These are phyloP conservation scores for Melanotaenia trifasciata DNA, from an alignment of 2,797 vertebrate genomes.

Conservation along the genomic window DNA sequence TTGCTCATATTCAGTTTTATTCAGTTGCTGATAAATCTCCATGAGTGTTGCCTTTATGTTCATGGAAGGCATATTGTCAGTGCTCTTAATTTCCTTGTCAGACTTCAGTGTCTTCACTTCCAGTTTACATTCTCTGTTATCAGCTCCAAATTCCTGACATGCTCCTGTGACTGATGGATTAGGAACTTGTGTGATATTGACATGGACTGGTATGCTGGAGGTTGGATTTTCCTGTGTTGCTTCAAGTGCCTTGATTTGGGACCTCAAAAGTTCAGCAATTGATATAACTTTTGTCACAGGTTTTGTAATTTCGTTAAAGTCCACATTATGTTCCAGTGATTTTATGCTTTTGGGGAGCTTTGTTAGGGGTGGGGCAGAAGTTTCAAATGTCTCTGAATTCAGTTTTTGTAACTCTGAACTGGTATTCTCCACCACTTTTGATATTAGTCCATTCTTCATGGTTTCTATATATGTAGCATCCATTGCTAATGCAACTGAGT, in stretches of 20 bases:
- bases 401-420: conserved; percentile 21
- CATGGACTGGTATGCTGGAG: conserved; percentile 1
- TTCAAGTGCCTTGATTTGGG: conserved; percentile 72
- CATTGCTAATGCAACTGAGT: background rate
- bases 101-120: conserved; percentile 18
- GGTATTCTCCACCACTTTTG: conserved; percentile 19
- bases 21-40: conserved; percentile 55
- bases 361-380: background rate
- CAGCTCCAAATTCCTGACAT: conserved; percentile 31
- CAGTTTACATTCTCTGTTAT: conserved; percentile 14
- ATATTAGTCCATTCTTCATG: conserved; percentile 13
- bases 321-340: conserved; percentile 11
- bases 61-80: conserved; percentile 21
- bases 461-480: conserved; percentile 18
- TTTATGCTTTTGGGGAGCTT: conserved; percentile 28
- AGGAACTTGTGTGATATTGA: conserved; percentile 17
- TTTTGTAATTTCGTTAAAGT: conserved; percentile 50
- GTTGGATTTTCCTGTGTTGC: conserved; percentile 22
- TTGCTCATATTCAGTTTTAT: conserved; percentile 41
- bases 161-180: conserved; percentile 11
- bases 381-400: conserved; percentile 7
- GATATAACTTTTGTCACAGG: conserved; percentile 65
- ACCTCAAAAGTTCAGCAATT: conserved; percentile 70
- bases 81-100: conserved; percentile 9
- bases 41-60: conserved; percentile 57